Evolutionary conservation across 2,888 invertebrate genomes (phyloP).

Genomic region (Sicus ferrugineus): DNA sequence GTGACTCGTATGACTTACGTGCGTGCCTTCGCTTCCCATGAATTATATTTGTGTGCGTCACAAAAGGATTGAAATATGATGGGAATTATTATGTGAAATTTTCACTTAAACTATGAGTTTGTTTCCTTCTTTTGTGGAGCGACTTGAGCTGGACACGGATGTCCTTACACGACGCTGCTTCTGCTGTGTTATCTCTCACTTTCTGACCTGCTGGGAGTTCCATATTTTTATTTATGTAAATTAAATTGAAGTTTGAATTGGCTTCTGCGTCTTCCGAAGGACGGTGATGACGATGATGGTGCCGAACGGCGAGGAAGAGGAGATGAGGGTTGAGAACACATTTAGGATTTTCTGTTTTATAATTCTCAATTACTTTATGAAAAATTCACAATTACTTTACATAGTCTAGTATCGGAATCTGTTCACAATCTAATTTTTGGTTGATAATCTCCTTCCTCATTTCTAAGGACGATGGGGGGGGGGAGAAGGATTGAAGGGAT

Average conservation of each 20-base stretch:
- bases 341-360: too few species aligned
- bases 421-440: too few species aligned
- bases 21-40: slow-evolving; percentile 5
- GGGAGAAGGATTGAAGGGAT: neutral
- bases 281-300: neutral
- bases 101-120: slow-evolving; percentile 15
- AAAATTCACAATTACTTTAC: too few species aligned
- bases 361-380: too few species aligned
- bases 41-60: slow-evolving; percentile 16
- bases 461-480: neutral
- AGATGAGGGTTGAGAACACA: neutral
- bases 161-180: neutral
- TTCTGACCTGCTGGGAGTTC: neutral
- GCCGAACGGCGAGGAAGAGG: neutral
- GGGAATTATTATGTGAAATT: slow-evolving; percentile 22
- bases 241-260: neutral
- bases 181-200: neutral
- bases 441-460: too few species aligned
- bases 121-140: neutral
- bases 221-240: slow-evolving; percentile 4
- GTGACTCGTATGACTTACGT: neutral
- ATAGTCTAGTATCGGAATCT: too few species aligned
- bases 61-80: slow-evolving; percentile 25
- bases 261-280: neutral
- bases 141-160: slow-evolving; percentile 1